Percentiles rank a stretch among this genome's conserved stretches.
These are phyloP conservation scores for Tricholauxania praeusta DNA, from an alignment of 2,888 invertebrate species.

Conservation along the genomic window DNA sequence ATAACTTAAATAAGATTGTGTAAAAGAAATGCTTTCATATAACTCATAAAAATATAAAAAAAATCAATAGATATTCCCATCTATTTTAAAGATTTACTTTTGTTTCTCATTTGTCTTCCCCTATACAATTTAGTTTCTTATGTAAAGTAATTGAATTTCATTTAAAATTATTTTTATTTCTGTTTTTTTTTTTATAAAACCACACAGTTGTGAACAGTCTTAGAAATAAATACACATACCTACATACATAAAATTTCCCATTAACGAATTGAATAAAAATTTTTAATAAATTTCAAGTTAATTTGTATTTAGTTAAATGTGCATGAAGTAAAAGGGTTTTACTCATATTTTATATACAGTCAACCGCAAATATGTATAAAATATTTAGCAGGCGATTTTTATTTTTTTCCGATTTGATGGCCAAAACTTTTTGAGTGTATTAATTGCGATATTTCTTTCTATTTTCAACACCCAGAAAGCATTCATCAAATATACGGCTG, in stretches of 20 bases:
- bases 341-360: too few relatives aligned
- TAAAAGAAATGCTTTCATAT: conserved; percentile 32
- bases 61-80: too few relatives aligned
- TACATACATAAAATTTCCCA: conserved; percentile 17
- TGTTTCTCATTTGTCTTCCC: conserved; percentile 29
- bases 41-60: conserved; percentile 17
- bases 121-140: conserved; percentile 3
- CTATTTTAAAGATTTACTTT: too few relatives aligned
- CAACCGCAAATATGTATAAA: too few relatives aligned
- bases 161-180: conserved; percentile 18
- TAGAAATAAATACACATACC: background rate
- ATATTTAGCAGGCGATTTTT: too few relatives aligned
- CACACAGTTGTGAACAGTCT: conserved; percentile 1
- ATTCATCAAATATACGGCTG: too few relatives aligned
- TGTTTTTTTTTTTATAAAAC: background rate
- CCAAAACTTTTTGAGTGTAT: too few relatives aligned
- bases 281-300: conserved; percentile 22
- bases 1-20: conserved; percentile 17
- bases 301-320: background rate
- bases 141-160: conserved; percentile 29
- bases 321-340: too few relatives aligned
- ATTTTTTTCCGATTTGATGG: too few relatives aligned
- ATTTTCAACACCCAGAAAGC: too few relatives aligned
- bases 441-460: too few relatives aligned
- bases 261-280: conserved; percentile 37